Conservation (phyloP, 2,888 invertebrate species). For the Callyntrura sp. region DNA sequence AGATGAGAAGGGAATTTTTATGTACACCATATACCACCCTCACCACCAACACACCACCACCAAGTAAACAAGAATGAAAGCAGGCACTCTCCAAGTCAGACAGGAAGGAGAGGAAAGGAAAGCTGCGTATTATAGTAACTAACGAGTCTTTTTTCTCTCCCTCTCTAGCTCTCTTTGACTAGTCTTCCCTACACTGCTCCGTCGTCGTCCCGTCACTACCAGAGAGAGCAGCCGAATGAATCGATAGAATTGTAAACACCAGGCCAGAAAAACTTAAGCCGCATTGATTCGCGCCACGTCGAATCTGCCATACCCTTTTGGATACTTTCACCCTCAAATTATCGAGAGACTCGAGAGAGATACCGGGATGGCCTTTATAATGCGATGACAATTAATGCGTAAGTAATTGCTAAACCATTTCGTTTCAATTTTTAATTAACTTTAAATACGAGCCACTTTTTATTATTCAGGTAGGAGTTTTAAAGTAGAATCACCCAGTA, state of each 20-base stretch:
- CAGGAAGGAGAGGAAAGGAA: conserved; percentile 17
- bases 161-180: no score
- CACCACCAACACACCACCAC: no score
- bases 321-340: conserved; percentile 58
- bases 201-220: background rate
- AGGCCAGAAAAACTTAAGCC: conserved; percentile 47
- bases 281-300: conserved; percentile 72
- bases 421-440: no score
- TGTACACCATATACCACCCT: background rate
- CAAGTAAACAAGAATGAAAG: no score
- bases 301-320: conserved; percentile 62
- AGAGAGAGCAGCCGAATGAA: conserved; percentile 32
- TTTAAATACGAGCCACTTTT: no score
- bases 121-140: background rate
- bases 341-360: background rate
- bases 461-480: no score
- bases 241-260: conserved; percentile 69
- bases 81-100: background rate
- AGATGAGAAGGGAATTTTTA: background rate
- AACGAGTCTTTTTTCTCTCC: no score
- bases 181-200: conserved; percentile 17
- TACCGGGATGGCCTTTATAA: no score
- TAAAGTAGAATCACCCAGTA: no score
- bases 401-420: no score
- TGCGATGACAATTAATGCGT: no score